Conservation (phyloP, 2,797 vertebrate genomes). For the Monodelphis domestica region DNA sequence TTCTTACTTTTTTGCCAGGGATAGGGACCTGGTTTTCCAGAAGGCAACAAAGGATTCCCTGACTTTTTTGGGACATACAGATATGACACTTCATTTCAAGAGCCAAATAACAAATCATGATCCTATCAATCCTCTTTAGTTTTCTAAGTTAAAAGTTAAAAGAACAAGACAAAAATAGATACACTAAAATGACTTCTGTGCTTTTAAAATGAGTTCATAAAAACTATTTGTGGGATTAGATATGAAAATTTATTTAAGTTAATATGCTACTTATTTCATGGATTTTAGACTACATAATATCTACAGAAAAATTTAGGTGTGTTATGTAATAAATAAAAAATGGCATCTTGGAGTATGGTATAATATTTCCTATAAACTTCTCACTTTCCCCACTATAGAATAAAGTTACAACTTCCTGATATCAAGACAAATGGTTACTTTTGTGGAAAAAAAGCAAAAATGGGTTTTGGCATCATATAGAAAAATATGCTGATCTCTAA, state of each 20-base stretch:
- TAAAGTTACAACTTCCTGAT: not conserved
- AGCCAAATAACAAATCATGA: not conserved
- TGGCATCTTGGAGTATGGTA: not conserved
- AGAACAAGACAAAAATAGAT: not conserved
- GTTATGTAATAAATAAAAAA: not conserved
- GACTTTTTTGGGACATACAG: not conserved
- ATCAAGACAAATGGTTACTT: not conserved
- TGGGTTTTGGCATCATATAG: not conserved
- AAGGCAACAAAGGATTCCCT: not conserved
- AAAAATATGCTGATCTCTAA: not conserved
- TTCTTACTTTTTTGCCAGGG: not conserved
- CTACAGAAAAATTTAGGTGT: not conserved
- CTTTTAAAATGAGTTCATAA: constrained; percentile 4
- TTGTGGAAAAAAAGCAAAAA: not conserved
- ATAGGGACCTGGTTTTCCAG: not conserved
- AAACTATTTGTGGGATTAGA: constrained; percentile 3
- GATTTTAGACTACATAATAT: not conserved
- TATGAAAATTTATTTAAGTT: not conserved
- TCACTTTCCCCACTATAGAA: not conserved
- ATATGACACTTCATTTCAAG: not conserved
- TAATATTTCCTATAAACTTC: not conserved
- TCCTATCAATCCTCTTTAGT: not conserved
- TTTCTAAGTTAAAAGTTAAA: not conserved
- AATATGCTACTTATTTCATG: not conserved
- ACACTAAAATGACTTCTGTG: not conserved